These are phyloP conservation scores for Meles meles DNA, from an alignment of 2,113 vertebrate species.

Conservation along the genomic window DNA sequence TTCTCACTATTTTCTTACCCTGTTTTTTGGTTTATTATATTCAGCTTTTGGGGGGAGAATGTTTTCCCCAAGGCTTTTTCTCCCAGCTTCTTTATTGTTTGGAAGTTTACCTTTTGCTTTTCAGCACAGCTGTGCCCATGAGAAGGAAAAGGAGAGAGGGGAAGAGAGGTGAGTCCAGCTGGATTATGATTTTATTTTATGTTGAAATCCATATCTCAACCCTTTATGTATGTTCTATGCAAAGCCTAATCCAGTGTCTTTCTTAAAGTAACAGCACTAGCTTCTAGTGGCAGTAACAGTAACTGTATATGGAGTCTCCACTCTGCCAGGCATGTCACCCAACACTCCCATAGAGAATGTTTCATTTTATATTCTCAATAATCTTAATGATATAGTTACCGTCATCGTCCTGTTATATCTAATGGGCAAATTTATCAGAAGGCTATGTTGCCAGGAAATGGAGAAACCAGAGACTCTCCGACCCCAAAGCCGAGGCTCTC, in stretches of 20 bases:
- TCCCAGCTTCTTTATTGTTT: neutral
- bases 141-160: neutral
- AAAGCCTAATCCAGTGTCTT: neutral
- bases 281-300: neutral
- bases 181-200: neutral
- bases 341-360: neutral
- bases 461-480: neutral
- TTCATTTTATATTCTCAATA: neutral
- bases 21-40: neutral
- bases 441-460: neutral
- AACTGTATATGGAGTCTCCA: accelerated
- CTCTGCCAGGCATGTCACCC: neutral
- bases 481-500: neutral
- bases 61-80: neutral
- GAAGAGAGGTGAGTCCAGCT: neutral
- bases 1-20: neutral
- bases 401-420: neutral
- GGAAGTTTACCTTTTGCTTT: neutral
- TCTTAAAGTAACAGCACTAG: neutral
- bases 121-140: neutral
- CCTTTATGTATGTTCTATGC: neutral
- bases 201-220: neutral
- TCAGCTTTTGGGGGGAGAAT: neutral
- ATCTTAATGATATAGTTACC: neutral
- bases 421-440: neutral